phyloP scores from a whole-genome alignment of 2,113 vertebrate genomes.

The Paedocypris sp. region DNA sequence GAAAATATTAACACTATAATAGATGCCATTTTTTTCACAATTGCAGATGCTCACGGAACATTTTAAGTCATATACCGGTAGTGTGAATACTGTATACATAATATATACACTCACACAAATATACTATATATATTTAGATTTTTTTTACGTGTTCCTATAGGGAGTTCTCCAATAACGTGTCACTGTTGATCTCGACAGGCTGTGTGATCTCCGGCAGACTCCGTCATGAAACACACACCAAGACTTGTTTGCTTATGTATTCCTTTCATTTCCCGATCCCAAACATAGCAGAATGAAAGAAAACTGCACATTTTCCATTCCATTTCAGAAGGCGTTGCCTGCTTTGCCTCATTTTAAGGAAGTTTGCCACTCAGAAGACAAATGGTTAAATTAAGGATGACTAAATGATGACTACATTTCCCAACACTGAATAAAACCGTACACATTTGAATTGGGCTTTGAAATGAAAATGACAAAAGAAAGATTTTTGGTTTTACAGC shows the following conservation, averaged over 20 bases:
- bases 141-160: slow-evolving; percentile 60
- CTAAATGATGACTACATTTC: slow-evolving; percentile 39
- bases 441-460: slow-evolving; percentile 39
- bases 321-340: slow-evolving; percentile 64
- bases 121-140: too few relatives aligned
- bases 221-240: slow-evolving; percentile 84
- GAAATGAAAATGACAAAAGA: slow-evolving; percentile 20
- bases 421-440: slow-evolving; percentile 46
- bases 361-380: slow-evolving; percentile 77
- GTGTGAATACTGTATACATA: too few relatives aligned
- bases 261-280: slow-evolving; percentile 42
- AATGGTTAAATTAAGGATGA: slow-evolving; percentile 57
- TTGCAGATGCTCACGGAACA: too few relatives aligned
- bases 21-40: too few relatives aligned
- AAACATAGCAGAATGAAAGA: slow-evolving; percentile 54
- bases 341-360: slow-evolving; percentile 81
- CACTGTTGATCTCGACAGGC: slow-evolving; percentile 71
- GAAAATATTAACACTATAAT: too few relatives aligned
- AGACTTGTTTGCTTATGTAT: slow-evolving; percentile 72
- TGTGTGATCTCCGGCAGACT: slow-evolving; percentile 80
- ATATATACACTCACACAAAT: too few relatives aligned
- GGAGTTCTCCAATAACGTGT: slow-evolving; percentile 83
- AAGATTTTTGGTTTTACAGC: slow-evolving; percentile 12
- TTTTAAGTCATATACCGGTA: too few relatives aligned
- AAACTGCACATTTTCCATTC: slow-evolving; percentile 76